phyloP scores from a whole-genome alignment of 2,113 vertebrate species.

The Ornithorhynchus anatinus region DNA sequence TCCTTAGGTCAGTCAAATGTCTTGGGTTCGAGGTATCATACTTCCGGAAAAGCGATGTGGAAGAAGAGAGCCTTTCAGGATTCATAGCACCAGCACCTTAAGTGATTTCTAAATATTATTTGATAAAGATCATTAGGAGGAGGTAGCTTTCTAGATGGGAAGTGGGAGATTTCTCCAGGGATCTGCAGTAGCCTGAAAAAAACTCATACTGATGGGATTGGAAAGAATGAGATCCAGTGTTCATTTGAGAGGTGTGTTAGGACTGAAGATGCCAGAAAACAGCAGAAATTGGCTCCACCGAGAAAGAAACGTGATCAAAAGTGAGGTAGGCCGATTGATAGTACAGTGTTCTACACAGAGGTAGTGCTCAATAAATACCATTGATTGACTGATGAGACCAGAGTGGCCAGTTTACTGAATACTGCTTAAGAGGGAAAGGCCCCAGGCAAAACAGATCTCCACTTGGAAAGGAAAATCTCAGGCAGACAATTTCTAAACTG shows the following conservation, averaged over 20 bases:
- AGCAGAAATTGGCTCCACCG: not conserved
- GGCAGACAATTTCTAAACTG: not conserved
- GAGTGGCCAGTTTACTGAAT: not conserved
- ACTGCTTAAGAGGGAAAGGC: not conserved
- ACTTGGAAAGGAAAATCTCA: not conserved
- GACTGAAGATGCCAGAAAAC: not conserved
- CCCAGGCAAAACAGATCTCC: not conserved
- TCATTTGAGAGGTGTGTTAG: not conserved
- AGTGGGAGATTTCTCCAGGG: not conserved
- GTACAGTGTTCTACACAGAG: conserved; percentile 7
- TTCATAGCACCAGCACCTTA: not conserved
- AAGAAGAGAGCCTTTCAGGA: not conserved
- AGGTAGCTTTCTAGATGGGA: not conserved
- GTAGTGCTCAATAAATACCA: not conserved
- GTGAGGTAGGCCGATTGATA: not conserved
- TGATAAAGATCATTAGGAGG: not conserved
- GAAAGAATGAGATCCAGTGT: not conserved
- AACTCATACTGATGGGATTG: not conserved
- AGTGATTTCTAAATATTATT: not conserved
- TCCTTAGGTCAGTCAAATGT: not conserved
- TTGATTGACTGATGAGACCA: not conserved
- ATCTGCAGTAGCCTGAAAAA: not conserved
- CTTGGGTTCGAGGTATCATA: not conserved
- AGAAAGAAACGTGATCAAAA: not conserved
- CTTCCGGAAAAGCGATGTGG: not conserved